phyloP scores from a whole-genome alignment of 2,888 invertebrate genomes.

The Drosophila imparisetae region DNA sequence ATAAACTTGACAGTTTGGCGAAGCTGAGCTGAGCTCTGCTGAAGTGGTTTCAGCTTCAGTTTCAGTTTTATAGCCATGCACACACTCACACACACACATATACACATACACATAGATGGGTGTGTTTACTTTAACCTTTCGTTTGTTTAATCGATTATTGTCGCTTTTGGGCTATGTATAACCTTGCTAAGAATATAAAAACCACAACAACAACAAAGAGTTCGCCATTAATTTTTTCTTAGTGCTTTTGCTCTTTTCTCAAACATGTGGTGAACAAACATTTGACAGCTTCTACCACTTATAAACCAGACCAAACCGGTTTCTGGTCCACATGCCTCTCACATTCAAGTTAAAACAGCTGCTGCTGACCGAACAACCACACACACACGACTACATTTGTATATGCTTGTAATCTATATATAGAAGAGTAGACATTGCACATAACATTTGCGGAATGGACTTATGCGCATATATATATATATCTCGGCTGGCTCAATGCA shows the following conservation, averaged over 20 bases:
- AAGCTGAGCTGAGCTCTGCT: not conserved
- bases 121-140: slow-evolving; percentile 67
- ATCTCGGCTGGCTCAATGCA: slow-evolving; percentile 45
- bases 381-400: not conserved
- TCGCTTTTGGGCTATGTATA: slow-evolving; percentile 38
- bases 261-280: slow-evolving; percentile 70
- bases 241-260: slow-evolving; percentile 30
- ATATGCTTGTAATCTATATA: slow-evolving; percentile 21
- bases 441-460: slow-evolving; percentile 31
- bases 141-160: slow-evolving; percentile 73
- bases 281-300: slow-evolving; percentile 49
- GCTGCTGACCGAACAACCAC: slow-evolving; percentile 11
- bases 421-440: slow-evolving; percentile 43
- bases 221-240: slow-evolving; percentile 20
- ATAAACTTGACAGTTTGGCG: slow-evolving; percentile 60
- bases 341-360: slow-evolving; percentile 26
- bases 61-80: slow-evolving; percentile 32
- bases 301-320: slow-evolving; percentile 54
- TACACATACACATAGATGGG: not conserved
- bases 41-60: slow-evolving; percentile 21
- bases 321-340: slow-evolving; percentile 17
- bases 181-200: slow-evolving; percentile 70
- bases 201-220: slow-evolving; percentile 16
- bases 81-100: not conserved
- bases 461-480: slow-evolving; percentile 20